Conservation (phyloP, 2,888 invertebrate species). For the Cheilosia scutellata region DNA sequence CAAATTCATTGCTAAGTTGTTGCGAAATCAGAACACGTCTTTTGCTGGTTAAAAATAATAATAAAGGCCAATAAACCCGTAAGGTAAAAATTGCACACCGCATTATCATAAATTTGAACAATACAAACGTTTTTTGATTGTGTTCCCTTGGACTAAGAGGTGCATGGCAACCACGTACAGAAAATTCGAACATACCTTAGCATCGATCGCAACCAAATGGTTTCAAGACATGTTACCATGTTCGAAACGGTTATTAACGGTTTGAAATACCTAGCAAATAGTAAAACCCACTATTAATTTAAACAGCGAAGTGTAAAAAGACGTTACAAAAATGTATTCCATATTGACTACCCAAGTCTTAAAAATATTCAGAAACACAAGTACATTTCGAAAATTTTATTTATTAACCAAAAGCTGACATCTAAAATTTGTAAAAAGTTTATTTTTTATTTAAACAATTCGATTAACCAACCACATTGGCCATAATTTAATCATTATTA, state of each 20-base stretch:
- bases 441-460: conserved; percentile 2
- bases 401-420: conserved; percentile 8
- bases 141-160: too few species aligned
- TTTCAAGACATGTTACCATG: not conserved
- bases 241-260: conserved; percentile 1
- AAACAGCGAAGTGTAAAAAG: too few species aligned
- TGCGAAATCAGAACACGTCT: too few species aligned
- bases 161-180: not conserved
- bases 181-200: not conserved
- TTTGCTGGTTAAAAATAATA: too few species aligned
- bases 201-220: not conserved
- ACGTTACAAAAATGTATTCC: too few species aligned
- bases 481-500: conserved; percentile 18
- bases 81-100: too few species aligned
- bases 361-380: too few species aligned
- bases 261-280: not conserved
- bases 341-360: too few species aligned
- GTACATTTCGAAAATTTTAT: not conserved
- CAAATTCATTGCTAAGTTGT: too few species aligned
- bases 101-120: too few species aligned
- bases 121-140: too few species aligned
- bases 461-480: not conserved
- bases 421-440: conserved; percentile 31
- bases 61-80: too few species aligned
- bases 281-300: not conserved